Evolutionary conservation across 2,797 vertebrate genomes (phyloP).

Genomic region (Gambusia yucatana): DNA sequence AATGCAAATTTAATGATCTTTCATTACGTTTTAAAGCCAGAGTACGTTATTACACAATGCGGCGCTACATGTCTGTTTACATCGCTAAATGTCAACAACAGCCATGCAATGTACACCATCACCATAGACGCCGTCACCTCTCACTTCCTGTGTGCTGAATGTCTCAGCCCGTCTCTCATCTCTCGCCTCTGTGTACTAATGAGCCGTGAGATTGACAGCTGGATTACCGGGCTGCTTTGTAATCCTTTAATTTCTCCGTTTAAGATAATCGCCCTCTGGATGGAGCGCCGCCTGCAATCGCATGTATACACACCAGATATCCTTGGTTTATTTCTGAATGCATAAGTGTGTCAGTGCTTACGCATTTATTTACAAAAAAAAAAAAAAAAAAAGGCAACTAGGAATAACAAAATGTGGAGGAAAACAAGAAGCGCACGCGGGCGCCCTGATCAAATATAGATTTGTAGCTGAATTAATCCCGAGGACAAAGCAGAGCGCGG

Average conservation of each 20-base stretch:
- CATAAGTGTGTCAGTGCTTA: conserved; percentile 33
- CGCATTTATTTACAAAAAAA: not conserved
- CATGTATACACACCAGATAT: conserved; percentile 36
- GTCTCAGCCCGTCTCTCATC: conserved; percentile 34
- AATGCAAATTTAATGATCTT: no score
- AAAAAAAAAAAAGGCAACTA: conserved; percentile 10
- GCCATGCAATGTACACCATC: not conserved
- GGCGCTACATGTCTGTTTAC: conserved; percentile 12
- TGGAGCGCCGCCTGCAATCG: conserved; percentile 52
- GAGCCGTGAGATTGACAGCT: conserved; percentile 80
- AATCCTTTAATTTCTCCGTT: conserved; percentile 86
- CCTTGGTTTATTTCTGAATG: conserved; percentile 17
- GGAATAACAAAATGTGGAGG: conserved; percentile 36
- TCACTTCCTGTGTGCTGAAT: conserved; percentile 23
- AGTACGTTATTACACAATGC: no score
- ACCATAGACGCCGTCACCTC: conserved; percentile 16
- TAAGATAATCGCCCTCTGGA: conserved; percentile 79
- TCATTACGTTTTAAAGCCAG: no score
- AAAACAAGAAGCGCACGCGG: conserved; percentile 27
- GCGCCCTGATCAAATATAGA: conserved; percentile 58
- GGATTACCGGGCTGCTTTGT: conserved; percentile 77
- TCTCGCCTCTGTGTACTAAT: conserved; percentile 71
- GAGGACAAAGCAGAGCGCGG: conserved; percentile 53
- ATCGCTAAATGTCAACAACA: conserved; percentile 30
- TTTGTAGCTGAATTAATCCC: conserved; percentile 59